phyloP scores from a whole-genome alignment of 2,113 vertebrate genomes.

The Indicator indicator region DNA sequence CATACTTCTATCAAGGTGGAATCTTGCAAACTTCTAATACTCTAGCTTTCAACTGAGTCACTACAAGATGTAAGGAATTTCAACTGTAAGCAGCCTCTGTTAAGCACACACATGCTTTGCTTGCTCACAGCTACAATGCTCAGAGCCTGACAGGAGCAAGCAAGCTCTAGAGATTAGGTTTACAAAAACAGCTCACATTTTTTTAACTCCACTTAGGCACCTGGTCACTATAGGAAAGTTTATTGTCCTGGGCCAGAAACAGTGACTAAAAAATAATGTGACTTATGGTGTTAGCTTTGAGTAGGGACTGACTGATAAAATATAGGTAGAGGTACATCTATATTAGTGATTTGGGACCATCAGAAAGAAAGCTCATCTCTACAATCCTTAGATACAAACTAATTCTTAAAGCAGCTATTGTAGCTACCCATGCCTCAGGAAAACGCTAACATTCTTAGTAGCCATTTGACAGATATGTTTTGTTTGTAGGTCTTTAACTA shows the following conservation, averaged over 20 bases:
- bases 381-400: background rate
- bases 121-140: accelerated
- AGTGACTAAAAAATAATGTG: background rate
- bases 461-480: background rate
- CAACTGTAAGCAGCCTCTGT: background rate
- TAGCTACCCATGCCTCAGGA: background rate
- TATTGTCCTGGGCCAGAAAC: background rate
- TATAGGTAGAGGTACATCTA: background rate
- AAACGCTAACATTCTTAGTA: background rate
- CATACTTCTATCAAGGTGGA: conserved; percentile 10
- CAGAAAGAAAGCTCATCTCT: background rate
- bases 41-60: background rate
- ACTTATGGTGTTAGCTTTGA: accelerated
- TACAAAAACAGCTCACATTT: background rate
- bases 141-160: background rate
- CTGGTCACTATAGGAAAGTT: background rate
- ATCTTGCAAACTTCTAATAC: conserved; percentile 19
- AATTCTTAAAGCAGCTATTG: background rate
- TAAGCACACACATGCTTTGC: background rate
- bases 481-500: background rate
- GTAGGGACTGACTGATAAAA: background rate
- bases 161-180: background rate
- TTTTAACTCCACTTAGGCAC: background rate
- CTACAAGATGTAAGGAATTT: conserved; percentile 21
- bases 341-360: background rate